Evolutionary conservation across 1,140 invertebrate genomes (phyloP), one percentile per base, ranked within the genome.

Genomic region (Drosophila rhopaloa): DNA sequence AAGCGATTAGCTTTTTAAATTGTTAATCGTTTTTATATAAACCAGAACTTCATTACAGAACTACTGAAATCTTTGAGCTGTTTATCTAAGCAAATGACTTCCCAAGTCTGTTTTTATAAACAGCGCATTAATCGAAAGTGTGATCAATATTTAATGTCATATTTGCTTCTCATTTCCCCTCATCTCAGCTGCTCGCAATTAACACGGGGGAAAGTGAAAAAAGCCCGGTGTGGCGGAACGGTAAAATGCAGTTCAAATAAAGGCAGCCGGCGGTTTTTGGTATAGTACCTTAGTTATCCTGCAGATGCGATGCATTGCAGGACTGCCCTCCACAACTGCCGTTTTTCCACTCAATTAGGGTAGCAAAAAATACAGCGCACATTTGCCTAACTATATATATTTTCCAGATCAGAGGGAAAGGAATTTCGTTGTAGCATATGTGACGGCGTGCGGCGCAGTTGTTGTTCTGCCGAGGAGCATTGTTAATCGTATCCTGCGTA

Each of bases 401-500:
- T 47, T 40, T 47, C 53, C 29, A 29, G 38, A 46, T 24, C 47
- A 40, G 43, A 68, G 40, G 38, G 29, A 43, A 58, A 14, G 32
- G 29, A 70, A 71, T 67, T 57, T 60, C 76, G 63, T 47, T 72
- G 38, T 61, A 80, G 80, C 84, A 89, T 89, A 89, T 89, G 84
- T 89, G 80, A 68, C 77, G 84, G 84, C 80, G 83, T 84, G 84
- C 84, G 84, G 67, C 84, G 80, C 76, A 84, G 81, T 84, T 84
- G 84, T 75, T 88, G 65, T 80, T 66, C 76, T 79, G 75, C 55
- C 57, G 32, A 53, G 61, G 58, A 65, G 68, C 77, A 89, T 88
- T 89, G 84, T 89, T 89, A 89, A 89, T 89, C 84, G 85, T 79
- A 89, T 89, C 84, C 84, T 89, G 84, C 84, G 84, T 89, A 89